These are phyloP conservation scores for Diachrysia chrysitis DNA, from an alignment of 2,888 invertebrate genomes.

Conservation along the genomic window DNA sequence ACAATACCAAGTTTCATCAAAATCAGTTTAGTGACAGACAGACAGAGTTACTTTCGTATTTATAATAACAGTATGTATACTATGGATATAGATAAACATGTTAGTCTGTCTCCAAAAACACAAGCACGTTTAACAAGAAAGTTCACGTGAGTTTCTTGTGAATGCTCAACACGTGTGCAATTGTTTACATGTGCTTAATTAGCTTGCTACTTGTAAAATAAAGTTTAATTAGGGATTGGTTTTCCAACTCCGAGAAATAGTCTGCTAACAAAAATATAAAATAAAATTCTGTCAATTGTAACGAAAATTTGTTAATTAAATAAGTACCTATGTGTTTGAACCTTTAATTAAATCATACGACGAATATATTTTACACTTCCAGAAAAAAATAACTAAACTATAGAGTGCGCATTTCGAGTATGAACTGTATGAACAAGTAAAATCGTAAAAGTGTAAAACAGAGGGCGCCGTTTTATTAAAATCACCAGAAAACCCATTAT, in stretches of 20 bases:
- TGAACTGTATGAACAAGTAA: no score
- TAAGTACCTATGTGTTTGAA: not conserved
- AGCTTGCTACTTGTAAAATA: constrained; percentile 19
- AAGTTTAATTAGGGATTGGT: constrained; percentile 8
- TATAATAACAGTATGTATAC: no score
- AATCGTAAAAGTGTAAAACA: no score
- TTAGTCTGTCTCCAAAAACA: not conserved
- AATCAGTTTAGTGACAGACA: no score
- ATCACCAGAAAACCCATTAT: no score
- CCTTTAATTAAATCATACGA: not conserved
- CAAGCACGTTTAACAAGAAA: not conserved
- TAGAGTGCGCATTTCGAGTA: no score
- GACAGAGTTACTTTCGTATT: no score
- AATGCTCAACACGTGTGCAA: constrained; percentile 25
- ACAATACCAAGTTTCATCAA: no score
- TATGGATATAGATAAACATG: no score
- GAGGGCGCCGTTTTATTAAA: no score
- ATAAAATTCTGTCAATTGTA: not conserved
- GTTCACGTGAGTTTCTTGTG: constrained; percentile 6
- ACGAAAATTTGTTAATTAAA: not conserved
- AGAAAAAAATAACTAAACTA: no score
- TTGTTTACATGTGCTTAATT: constrained; percentile 27
- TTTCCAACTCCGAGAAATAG: not conserved
- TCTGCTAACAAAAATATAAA: not conserved
- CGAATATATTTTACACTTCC: not conserved